Base-by-base conservation (phyloP, 2,797 vertebrate genomes). In the Staurois parvus region DNA sequence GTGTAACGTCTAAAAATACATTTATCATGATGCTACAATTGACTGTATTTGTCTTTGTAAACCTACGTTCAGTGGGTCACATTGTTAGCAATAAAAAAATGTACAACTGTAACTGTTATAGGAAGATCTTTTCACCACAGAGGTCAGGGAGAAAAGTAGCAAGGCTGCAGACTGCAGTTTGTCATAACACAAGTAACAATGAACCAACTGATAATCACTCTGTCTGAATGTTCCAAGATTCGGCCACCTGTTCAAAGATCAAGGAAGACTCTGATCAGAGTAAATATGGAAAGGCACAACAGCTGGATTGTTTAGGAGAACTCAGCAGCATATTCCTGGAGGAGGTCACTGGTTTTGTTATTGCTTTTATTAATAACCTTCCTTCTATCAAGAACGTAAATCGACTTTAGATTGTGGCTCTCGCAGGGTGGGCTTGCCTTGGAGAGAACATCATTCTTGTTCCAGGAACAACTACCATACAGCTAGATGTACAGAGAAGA, bases 391-490 rank as follows among this genome's bases (percentile, higher is more conserved):
- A 81, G 85, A 79, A 84, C 2, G 75, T 37, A 89, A 26, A 88
- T 83, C 52, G 87, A 85, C 84, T 89, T 81, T 67, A 88, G 42
- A 73, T 83, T 85, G 86, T 84, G 79, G 62, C 79, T 85, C 89
- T 85, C 87, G 87, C 85, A 89, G 90, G 86, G 90, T 91, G 89
- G 90, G 88, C 75, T 91, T 91, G 88, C 87, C 89, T 85, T 89
- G 85, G 87, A 90, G 90, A 88, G 81, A 24, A 89, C 88, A 80
- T 85, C 86, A 66, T 83, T 90, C 75, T 88, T 84, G 87, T 90
- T 92, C 90, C 89, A 92, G 91, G 89, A 91, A 91, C 85, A 92
- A 92, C 86, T 89, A 88, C 90, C 77, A 85, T 77, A 87, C 56
- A 89, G 88, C 88, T 88, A 88, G 85, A 84, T 0, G 74, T 72